Evolutionary conservation across 2,797 vertebrate species (phyloP).

Genomic region (Thaleichthys pacificus): DNA sequence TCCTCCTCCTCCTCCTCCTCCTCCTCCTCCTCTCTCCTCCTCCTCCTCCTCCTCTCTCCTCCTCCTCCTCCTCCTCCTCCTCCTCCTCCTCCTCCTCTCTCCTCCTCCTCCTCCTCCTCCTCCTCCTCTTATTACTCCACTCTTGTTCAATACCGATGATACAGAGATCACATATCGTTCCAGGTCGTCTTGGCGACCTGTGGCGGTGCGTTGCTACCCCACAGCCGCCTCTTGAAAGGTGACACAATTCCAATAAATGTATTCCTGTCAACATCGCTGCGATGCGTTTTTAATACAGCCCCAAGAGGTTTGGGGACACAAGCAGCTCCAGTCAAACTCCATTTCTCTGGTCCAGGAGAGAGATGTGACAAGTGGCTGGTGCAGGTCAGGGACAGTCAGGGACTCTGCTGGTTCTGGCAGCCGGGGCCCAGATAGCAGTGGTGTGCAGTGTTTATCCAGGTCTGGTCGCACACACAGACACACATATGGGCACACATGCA

Average conservation of each 20-base stretch:
- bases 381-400: conserved; percentile 57
- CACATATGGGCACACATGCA: background rate
- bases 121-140: conserved; percentile 18
- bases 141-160: conserved; percentile 51
- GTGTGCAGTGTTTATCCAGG: background rate
- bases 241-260: conserved; percentile 79
- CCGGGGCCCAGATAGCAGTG: background rate
- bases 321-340: conserved; percentile 74
- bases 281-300: conserved; percentile 77
- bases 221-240: conserved; percentile 70
- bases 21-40: too few relatives aligned
- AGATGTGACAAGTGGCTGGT: conserved; percentile 62
- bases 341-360: conserved; percentile 65
- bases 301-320: conserved; percentile 66
- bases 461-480: background rate
- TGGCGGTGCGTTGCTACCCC: conserved; percentile 49
- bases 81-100: too few relatives aligned
- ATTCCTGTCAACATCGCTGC: conserved; percentile 80
- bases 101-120: too few relatives aligned
- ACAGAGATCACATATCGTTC: conserved; percentile 63
- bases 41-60: too few relatives aligned
- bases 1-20: too few relatives aligned
- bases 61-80: background rate
- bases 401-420: background rate
- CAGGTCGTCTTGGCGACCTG: conserved; percentile 61